Conservation (phyloP, 2,888 invertebrate genomes). For the Xestoiulus laeticollis region DNA sequence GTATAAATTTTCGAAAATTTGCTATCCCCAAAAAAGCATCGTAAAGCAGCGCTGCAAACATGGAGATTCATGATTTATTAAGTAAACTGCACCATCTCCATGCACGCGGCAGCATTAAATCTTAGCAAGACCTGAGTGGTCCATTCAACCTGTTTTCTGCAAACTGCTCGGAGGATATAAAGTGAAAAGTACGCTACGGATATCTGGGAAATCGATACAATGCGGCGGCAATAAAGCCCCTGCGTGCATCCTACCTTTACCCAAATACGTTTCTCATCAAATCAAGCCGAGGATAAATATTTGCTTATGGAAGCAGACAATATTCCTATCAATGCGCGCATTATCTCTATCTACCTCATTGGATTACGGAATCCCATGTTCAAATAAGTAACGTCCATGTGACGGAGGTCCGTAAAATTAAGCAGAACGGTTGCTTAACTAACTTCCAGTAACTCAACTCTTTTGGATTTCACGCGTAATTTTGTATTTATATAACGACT, state of each 20-base stretch:
- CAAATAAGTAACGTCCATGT: background rate
- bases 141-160: slow-evolving; percentile 21
- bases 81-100: background rate
- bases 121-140: background rate
- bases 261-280: slow-evolving; percentile 32
- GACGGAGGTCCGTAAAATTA: slow-evolving; percentile 6
- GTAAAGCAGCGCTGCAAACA: too few species aligned
- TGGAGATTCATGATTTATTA: background rate
- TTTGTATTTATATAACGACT: background rate
- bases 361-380: slow-evolving; percentile 28
- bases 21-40: too few species aligned
- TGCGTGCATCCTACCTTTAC: background rate
- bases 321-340: slow-evolving; percentile 16
- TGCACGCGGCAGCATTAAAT: background rate
- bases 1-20: background rate
- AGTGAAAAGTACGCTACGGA: background rate
- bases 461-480: background rate
- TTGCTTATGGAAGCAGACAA: slow-evolving; percentile 32
- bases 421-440: background rate
- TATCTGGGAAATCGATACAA: background rate
- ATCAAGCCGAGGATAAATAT: slow-evolving; percentile 20
- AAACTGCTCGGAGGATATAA: background rate
- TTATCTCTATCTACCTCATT: slow-evolving; percentile 17
- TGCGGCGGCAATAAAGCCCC: slow-evolving; percentile 14
- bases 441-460: background rate